Evolutionary conservation across 2,888 invertebrate genomes (phyloP), one percentile per base, ranked within the genome.

Genomic region (Diadegma fenestrale): DNA sequence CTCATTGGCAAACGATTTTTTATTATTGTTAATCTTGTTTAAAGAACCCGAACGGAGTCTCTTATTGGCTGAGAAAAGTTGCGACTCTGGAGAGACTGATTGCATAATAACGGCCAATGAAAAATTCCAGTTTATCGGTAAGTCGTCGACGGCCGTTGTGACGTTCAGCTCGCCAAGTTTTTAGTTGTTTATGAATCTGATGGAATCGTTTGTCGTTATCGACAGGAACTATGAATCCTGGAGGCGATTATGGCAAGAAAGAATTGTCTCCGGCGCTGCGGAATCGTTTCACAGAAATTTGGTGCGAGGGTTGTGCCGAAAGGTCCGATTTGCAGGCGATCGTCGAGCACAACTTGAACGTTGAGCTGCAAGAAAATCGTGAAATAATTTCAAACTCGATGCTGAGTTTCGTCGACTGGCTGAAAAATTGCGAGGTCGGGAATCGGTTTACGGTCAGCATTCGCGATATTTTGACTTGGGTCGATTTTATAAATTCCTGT

Each of bases 171-270:
- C 10, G 19, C 12, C 2, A 26, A 26, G n/a, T 1, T 41, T 58
- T 37, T 26, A n/a, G 0, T 37, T 37, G 19, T 10, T n/a, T 6
- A 41, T n/a, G 12, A 48, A 66, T 51, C 12, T 51, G 6, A 51
- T 43, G 22, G n/a, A 58, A 43, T 14, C 33, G 6, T 1, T 17
- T 48, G n/a, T 0, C 2, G 48, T 51, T 30, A 14, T 26, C 14
- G 58, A 58, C 41, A 85, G 85, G 86, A 80, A 99, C 99, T 0
- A 99, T 99, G 99, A 99, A 99, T 95, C 99, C 99, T 8, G 99
- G 99, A 14, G 99, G 99, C 0, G 99, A 99, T 95, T 99, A 98
- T 93, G 99, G 99, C 3, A 99, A 99, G 93, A 99, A 99, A 93
- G 99, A 99, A 95, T 95, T 99, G 12, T 99, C 99, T 0, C 99